A percentile compares a stretch with the other conserved stretches of the same genome.
These are phyloP conservation scores for Hedya salicella DNA, from an alignment of 2,888 invertebrate species.

Conservation along the genomic window DNA sequence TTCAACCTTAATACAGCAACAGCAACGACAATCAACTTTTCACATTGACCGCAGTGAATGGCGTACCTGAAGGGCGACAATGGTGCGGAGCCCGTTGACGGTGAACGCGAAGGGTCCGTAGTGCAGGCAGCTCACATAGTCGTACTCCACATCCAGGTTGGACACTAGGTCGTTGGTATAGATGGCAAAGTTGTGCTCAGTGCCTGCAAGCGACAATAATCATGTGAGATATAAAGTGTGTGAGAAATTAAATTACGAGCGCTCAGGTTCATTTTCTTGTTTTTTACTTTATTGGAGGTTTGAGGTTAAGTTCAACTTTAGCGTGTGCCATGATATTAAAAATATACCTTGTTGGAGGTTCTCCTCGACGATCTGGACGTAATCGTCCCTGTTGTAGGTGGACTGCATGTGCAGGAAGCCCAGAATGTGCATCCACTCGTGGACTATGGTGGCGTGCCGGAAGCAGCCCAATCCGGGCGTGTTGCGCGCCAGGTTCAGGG, in stretches of 20 bases:
- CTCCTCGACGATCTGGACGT: slow-evolving; percentile 88
- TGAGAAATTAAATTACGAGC: too few species aligned
- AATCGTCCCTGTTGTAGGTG: slow-evolving; percentile 71
- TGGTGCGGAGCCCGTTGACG: slow-evolving; percentile 86
- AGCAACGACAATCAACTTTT: too few species aligned
- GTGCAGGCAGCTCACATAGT: slow-evolving; percentile 90
- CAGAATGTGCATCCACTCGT: slow-evolving; percentile 87
- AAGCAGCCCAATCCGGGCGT: slow-evolving; percentile 83
- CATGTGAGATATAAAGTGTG: not conserved
- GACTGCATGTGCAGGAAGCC: slow-evolving; percentile 82
- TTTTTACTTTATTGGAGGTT: too few species aligned
- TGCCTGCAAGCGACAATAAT: slow-evolving; percentile 55
- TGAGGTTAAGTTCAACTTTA: too few species aligned
- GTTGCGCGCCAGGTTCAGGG: slow-evolving; percentile 80
- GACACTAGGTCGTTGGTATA: slow-evolving; percentile 83
- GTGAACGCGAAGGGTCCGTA: slow-evolving; percentile 88
- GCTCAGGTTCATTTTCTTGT: too few species aligned
- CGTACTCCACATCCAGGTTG: slow-evolving; percentile 87
- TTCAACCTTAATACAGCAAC: too few species aligned
- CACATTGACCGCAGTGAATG: too few species aligned
- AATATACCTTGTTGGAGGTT: slow-evolving; percentile 69
- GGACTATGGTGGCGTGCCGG: slow-evolving; percentile 88
- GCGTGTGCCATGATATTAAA: too few species aligned
- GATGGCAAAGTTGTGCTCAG: slow-evolving; percentile 83
- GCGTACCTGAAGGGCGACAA: slow-evolving; percentile 78